Evolutionary conservation across 2,888 invertebrate genomes (phyloP), one percentile per base, ranked within the genome.

Genomic region (Hypomecis punctinalis): DNA sequence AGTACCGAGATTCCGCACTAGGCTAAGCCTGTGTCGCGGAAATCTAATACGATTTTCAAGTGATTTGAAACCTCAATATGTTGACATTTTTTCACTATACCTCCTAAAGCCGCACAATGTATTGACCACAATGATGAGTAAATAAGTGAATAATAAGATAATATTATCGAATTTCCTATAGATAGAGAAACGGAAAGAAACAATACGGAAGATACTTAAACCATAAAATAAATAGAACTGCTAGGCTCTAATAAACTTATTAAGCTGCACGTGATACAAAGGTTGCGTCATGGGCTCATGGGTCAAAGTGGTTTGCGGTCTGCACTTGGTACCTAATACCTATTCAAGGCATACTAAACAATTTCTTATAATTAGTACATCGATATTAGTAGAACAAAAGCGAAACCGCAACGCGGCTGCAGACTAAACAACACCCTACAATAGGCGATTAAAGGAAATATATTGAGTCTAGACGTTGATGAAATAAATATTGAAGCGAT

Each of bases 351-450:
- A 58, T 63, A 60, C 51, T 35, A 35, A 33, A 5, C 33, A 42
- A 42, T 40, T 52, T 33, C 39, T 40, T 40, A 40, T 42, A 40
- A 47, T 54, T 60, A 59, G 13, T 54, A 59, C 11, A 0, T 13
- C 5, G 37, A n/a, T 37, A 11, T 37, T 11, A 52, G 13, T 36
- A 65, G 59, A 68, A 69, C 68, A 62, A 66, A 66, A 68, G 68
- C 61, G 48, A 69, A 61, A 65, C 67, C 66, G 23, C 58, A 52
- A 63, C 63, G 62, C 64, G 67, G 66, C 67, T 49, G 63, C 67
- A 73, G 68, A 69, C 72, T 71, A 66, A 72, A 71, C 72, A 70
- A 53, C 7, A 56, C 63, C 63, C 65, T 65, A 67, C 70, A 69
- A 72, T 71, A 47, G 63, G 57, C 52, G 42, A 66, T 67, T 66